Evolutionary conservation across 2,888 invertebrate species (phyloP).

Genomic region (Sesia bembeciformis): DNA sequence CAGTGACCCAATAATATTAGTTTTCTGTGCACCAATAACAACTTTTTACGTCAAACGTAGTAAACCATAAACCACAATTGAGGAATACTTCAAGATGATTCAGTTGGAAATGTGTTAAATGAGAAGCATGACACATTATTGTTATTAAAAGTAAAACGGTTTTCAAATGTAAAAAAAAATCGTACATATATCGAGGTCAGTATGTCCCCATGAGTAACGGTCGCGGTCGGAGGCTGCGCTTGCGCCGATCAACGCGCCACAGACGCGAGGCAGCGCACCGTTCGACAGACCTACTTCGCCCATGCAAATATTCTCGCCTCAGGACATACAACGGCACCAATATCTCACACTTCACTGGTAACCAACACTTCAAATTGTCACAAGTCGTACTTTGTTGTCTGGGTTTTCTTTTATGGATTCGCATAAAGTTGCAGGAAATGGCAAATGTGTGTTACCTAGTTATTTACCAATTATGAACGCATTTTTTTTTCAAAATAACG

Average conservation of each 20-base stretch:
- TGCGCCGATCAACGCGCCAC: conserved; percentile 11
- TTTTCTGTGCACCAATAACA: background rate
- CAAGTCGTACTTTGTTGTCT: no score
- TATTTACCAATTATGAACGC: no score
- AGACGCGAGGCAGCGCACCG: conserved; percentile 6
- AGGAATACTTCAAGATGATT: background rate
- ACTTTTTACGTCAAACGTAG: background rate
- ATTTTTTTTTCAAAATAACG: no score
- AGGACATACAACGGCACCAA: conserved; percentile 16
- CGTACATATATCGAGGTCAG: conserved; percentile 52
- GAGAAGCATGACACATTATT: no score
- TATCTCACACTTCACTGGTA: background rate
- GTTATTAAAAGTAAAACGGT: background rate
- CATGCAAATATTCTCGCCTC: conserved; percentile 33
- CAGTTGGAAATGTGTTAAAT: no score
- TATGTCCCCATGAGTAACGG: conserved; percentile 55
- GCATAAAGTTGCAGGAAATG: no score
- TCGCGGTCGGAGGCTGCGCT: conserved; percentile 35
- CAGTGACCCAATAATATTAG: background rate
- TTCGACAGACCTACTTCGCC: conserved; percentile 37
- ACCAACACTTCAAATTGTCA: background rate
- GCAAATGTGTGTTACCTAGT: no score
- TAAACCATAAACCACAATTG: background rate
- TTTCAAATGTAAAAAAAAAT: background rate
- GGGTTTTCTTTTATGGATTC: no score